These are phyloP conservation scores for Psittacula derbiana DNA, from an alignment of 2,797 vertebrate genomes.

Conservation along the genomic window DNA sequence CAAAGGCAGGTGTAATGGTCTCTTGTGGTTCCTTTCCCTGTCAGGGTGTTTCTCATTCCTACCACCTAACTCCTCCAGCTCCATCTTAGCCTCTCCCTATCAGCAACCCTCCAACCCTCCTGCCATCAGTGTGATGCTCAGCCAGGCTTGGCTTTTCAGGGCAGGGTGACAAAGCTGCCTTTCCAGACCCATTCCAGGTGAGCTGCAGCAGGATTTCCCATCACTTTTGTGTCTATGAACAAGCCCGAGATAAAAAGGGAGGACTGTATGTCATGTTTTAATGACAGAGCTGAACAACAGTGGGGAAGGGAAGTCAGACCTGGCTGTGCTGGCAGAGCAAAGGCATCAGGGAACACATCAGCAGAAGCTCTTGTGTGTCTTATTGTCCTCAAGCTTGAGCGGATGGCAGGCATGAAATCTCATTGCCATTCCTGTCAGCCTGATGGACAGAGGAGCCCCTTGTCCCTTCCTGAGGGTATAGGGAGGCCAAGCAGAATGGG, in stretches of 20 bases:
- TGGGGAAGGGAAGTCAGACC: not conserved
- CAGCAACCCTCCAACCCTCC: not conserved
- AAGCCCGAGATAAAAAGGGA: not conserved
- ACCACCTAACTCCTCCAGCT: not conserved
- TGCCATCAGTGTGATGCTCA: not conserved
- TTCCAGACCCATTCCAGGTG: not conserved
- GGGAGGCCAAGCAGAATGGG: not conserved
- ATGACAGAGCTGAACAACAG: accelerated
- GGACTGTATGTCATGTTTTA: not conserved
- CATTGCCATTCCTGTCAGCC: not conserved
- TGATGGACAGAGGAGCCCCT: not conserved
- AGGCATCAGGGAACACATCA: accelerated
- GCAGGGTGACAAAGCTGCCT: not conserved
- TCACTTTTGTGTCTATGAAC: not conserved
- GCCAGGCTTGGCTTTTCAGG: not conserved
- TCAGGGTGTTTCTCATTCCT: not conserved
- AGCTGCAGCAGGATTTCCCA: not conserved
- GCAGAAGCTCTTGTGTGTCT: not conserved
- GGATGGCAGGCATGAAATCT: not conserved
- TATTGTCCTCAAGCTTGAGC: not conserved
- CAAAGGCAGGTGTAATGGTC: not conserved
- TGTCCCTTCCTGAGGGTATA: not conserved
- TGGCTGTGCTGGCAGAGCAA: not conserved
- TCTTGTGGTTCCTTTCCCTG: not conserved
- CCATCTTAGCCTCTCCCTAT: not conserved